A percentile compares a stretch with the other conserved stretches of the same genome.
These are phyloP conservation scores for Holotrichia oblita DNA, from an alignment of 1,140 invertebrate species.

Conservation along the genomic window DNA sequence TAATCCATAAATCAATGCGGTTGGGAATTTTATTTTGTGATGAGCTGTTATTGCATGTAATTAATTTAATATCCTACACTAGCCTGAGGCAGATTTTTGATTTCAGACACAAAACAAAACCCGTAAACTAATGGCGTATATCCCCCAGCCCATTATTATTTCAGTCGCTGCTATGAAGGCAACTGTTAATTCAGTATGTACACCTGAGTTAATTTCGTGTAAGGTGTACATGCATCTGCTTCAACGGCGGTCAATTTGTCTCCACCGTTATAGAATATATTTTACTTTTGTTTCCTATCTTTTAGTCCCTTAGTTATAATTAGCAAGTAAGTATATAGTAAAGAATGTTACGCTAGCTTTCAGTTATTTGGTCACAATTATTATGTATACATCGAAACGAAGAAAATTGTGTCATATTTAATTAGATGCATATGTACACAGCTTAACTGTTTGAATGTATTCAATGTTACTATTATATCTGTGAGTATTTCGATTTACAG, in stretches of 20 bases:
- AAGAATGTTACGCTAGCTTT: too few relatives aligned
- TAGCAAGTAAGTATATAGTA: too few relatives aligned
- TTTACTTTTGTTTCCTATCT: slow-evolving; percentile 28
- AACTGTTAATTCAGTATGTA: slow-evolving; percentile 3
- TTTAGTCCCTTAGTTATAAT: too few relatives aligned
- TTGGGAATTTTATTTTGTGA: too few relatives aligned
- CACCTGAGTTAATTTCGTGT: slow-evolving; percentile 36
- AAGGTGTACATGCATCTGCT: slow-evolving; percentile 42
- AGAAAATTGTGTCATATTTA: too few relatives aligned
- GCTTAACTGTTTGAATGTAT: too few relatives aligned
- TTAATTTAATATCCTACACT: background rate
- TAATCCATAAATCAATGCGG: too few relatives aligned
- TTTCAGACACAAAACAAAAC: background rate
- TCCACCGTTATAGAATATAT: slow-evolving; percentile 3
- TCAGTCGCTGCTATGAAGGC: background rate
- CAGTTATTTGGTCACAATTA: too few relatives aligned
- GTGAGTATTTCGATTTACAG: too few relatives aligned
- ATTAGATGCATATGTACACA: too few relatives aligned
- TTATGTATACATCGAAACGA: too few relatives aligned
- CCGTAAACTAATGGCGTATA: background rate
- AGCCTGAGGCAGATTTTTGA: background rate
- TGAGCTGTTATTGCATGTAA: background rate
- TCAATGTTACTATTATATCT: too few relatives aligned
- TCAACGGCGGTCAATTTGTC: slow-evolving; percentile 37
- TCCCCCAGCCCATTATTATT: slow-evolving; percentile 19